phyloP scores from a whole-genome alignment of 2,888 invertebrate genomes.

The Nymphalis urticae region DNA sequence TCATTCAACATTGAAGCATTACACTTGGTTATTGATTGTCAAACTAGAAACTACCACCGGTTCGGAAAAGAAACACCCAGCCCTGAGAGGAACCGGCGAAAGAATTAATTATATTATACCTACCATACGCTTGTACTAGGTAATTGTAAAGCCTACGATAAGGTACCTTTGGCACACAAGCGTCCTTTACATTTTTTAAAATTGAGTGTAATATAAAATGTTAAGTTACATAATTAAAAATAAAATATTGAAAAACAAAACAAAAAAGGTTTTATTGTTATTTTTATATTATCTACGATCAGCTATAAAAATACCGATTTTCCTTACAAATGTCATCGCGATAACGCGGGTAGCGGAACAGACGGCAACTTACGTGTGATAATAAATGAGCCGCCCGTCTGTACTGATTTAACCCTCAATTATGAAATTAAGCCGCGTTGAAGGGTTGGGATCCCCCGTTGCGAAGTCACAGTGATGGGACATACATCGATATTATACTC shows the following conservation, averaged over 20 bases:
- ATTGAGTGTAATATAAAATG: too few relatives aligned
- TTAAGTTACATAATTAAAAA: not conserved
- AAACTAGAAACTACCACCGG: too few relatives aligned
- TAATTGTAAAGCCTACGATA: too few relatives aligned
- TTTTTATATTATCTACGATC: slow-evolving; percentile 12
- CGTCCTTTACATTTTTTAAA: too few relatives aligned
- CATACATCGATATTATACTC: too few relatives aligned
- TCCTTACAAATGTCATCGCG: slow-evolving; percentile 57
- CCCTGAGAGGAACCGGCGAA: too few relatives aligned
- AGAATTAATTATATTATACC: too few relatives aligned
- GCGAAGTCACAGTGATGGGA: slow-evolving; percentile 41
- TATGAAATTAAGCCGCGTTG: slow-evolving; percentile 76
- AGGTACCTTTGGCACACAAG: too few relatives aligned
- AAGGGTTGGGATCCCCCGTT: slow-evolving; percentile 71
- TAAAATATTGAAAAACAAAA: not conserved
- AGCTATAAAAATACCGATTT: slow-evolving; percentile 34
- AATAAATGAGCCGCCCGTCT: slow-evolving; percentile 71
- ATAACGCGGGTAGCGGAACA: slow-evolving; percentile 46
- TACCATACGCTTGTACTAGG: too few relatives aligned
- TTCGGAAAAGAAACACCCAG: too few relatives aligned
- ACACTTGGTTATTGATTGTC: too few relatives aligned
- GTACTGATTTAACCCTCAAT: slow-evolving; percentile 79
- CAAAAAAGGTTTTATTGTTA: not conserved
- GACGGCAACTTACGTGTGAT: slow-evolving; percentile 54
- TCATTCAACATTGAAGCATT: too few relatives aligned